phyloP scores from a whole-genome alignment of 1,140 invertebrate species.

The Lasioglossum albipes region DNA sequence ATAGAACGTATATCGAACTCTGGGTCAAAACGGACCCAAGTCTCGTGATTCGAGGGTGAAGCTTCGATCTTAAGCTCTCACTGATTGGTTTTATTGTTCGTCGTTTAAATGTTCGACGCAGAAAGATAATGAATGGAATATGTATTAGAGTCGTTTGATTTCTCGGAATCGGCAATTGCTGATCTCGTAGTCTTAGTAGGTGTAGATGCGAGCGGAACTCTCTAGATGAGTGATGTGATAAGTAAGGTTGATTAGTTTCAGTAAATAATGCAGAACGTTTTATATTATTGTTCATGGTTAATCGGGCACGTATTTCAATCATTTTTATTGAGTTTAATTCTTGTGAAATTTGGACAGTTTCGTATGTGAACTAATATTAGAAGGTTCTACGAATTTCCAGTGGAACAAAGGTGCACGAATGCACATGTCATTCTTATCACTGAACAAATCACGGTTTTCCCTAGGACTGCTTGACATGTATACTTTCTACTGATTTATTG shows the following conservation, averaged over 20 bases:
- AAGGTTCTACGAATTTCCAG: not conserved
- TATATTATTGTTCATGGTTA: too few species aligned
- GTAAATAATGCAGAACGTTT: not conserved
- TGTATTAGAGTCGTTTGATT: not conserved
- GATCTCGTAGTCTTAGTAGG: not conserved
- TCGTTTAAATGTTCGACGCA: not conserved
- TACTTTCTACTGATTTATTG: slow-evolving; percentile 27
- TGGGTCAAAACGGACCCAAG: too few species aligned
- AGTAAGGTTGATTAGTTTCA: not conserved
- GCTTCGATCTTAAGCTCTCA: not conserved
- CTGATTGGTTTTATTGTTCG: not conserved
- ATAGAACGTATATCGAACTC: too few species aligned
- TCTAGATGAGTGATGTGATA: not conserved
- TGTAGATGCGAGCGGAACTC: not conserved
- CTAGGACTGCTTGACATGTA: slow-evolving; percentile 11
- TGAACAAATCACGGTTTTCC: slow-evolving; percentile 48
- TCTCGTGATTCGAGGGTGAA: too few species aligned
- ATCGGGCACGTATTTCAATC: too few species aligned
- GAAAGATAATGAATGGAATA: not conserved
- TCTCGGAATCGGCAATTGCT: slow-evolving; percentile 22
- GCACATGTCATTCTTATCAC: slow-evolving; percentile 47
- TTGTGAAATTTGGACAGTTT: too few species aligned
- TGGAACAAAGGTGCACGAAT: not conserved
- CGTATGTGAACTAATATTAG: too few species aligned
- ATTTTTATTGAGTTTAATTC: too few species aligned